phyloP scores from a whole-genome alignment of 2,113 vertebrate genomes.

The Butorides virescens region DNA sequence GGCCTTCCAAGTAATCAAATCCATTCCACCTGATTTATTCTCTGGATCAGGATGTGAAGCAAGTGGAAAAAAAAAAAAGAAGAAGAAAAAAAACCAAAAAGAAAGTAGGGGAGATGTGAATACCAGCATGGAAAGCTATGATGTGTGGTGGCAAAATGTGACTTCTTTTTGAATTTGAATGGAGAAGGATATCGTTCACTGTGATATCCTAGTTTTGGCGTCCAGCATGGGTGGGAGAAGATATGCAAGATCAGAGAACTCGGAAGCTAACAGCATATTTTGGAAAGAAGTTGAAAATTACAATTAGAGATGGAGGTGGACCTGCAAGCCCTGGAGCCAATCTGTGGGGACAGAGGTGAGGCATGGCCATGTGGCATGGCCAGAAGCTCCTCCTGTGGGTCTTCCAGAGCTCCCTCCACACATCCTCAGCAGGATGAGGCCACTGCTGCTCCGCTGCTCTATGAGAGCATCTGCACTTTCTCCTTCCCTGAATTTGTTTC shows the following conservation, averaged over 20 bases:
- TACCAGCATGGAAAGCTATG: not conserved
- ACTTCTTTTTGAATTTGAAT: not conserved
- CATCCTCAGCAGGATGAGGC: not conserved
- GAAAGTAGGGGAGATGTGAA: not conserved
- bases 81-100: not conserved
- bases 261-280: not conserved
- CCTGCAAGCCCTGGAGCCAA: not conserved
- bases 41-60: not conserved
- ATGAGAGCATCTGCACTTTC: not conserved
- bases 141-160: not conserved
- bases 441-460: not conserved
- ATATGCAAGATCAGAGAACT: not conserved
- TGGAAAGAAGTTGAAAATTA: not conserved
- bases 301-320: not conserved
- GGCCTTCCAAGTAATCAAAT: not conserved
- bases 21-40: not conserved
- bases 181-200: not conserved
- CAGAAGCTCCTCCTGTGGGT: not conserved
- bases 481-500: not conserved
- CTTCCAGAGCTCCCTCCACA: not conserved
- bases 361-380: not conserved
- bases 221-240: not conserved
- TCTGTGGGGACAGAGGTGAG: not conserved
- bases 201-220: not conserved
- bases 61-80: not conserved